These are phyloP conservation scores for Drosophila quadrilineata DNA, from an alignment of 1,140 invertebrate genomes.

Conservation along the genomic window DNA sequence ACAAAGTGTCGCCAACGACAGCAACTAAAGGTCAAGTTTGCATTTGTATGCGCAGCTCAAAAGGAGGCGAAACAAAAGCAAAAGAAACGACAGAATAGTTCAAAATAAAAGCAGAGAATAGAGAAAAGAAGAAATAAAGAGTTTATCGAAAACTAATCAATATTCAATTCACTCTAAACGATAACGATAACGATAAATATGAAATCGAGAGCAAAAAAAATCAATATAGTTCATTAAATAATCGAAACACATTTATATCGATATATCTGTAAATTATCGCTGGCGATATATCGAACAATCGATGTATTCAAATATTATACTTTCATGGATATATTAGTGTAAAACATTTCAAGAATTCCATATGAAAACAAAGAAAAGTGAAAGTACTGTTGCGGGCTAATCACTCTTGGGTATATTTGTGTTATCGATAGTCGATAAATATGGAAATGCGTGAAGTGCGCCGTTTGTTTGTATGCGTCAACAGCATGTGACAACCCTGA, in stretches of 20 bases:
- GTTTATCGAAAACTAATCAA: no score
- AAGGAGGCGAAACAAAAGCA: neutral
- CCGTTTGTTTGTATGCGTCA: neutral
- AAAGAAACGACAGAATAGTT: no score
- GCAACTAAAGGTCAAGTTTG: conserved; percentile 69
- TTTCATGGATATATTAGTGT: neutral
- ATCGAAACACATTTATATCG: neutral
- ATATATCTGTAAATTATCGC: neutral
- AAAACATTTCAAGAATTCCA: neutral
- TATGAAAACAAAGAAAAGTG: no score
- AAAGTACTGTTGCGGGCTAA: no score
- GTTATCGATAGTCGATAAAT: neutral
- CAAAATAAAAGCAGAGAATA: neutral
- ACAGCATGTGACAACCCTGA: conserved; percentile 6
- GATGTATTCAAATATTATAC: neutral
- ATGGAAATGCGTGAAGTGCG: neutral
- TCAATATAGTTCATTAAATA: no score
- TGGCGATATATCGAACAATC: neutral
- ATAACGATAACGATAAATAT: no score
- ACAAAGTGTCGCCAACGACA: conserved; percentile 20
- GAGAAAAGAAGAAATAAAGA: neutral
- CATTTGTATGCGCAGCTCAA: conserved; percentile 54
- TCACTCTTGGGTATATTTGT: no score
- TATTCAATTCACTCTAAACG: no score
- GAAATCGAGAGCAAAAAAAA: no score